A percentile compares a stretch with the other conserved stretches of the same genome.
phyloP scores from a whole-genome alignment of 2,888 invertebrate genomes.

The Pyrgus malvae region DNA sequence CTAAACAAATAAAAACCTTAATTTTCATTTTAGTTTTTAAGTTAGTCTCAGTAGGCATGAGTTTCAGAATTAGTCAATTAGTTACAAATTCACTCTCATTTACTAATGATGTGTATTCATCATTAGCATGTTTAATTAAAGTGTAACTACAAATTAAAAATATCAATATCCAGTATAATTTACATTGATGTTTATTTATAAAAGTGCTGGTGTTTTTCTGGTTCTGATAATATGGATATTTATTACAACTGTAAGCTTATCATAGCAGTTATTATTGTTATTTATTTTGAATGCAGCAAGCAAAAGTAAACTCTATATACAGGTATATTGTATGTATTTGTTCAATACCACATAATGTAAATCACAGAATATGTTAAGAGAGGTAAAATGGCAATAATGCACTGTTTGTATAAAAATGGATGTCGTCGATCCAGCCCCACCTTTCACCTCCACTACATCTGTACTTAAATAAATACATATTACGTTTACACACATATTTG shows the following conservation, averaged over 20 bases:
- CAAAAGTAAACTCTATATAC: background rate
- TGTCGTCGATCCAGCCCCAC: too few species aligned
- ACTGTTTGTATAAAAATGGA: too few species aligned
- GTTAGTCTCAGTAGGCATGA: too few species aligned
- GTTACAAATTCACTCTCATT: background rate
- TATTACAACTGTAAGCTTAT: conserved; percentile 12
- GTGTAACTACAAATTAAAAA: background rate
- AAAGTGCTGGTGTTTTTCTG: conserved; percentile 14
- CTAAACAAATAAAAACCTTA: too few species aligned
- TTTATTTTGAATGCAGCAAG: background rate
- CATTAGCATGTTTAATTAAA: background rate
- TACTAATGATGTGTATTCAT: conserved; percentile 7
- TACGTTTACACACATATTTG: too few species aligned
- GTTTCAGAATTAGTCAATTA: too few species aligned
- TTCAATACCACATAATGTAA: too few species aligned
- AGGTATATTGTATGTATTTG: background rate
- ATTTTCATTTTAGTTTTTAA: too few species aligned
- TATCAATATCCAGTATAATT: conserved; percentile 5
- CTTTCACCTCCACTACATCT: too few species aligned
- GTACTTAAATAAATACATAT: too few species aligned
- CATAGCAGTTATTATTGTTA: conserved; percentile 1
- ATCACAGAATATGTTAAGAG: too few species aligned
- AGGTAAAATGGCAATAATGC: too few species aligned
- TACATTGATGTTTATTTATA: background rate
- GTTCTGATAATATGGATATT: conserved; percentile 19